phyloP scores from a whole-genome alignment of 2,888 invertebrate species.

The Chrysomela aeneicollis region DNA sequence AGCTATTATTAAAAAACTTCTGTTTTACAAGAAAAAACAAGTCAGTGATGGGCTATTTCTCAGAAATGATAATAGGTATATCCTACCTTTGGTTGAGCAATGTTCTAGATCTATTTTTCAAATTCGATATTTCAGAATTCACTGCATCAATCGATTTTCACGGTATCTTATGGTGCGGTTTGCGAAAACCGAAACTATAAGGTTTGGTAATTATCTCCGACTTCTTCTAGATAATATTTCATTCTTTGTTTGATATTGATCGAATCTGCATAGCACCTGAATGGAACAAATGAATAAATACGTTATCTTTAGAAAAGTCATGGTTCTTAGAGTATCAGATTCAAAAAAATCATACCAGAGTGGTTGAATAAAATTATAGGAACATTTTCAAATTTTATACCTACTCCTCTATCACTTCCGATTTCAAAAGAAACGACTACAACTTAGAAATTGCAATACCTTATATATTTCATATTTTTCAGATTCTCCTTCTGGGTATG shows the following conservation, averaged over 20 bases:
- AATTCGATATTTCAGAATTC: slow-evolving; percentile 25
- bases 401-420: too few relatives aligned
- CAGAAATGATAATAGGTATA: slow-evolving; percentile 41
- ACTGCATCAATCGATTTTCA: slow-evolving; percentile 31
- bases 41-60: slow-evolving; percentile 34
- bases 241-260: slow-evolving; percentile 27
- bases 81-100: slow-evolving; percentile 40
- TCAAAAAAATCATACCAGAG: too few relatives aligned
- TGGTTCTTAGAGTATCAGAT: too few relatives aligned
- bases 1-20: slow-evolving; percentile 45
- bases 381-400: too few relatives aligned
- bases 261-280: slow-evolving; percentile 27
- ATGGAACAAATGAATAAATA: slow-evolving; percentile 6
- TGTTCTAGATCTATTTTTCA: slow-evolving; percentile 37
- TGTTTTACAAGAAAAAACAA: slow-evolving; percentile 38
- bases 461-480: too few relatives aligned
- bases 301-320: too few relatives aligned
- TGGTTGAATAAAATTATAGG: too few relatives aligned
- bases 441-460: too few relatives aligned
- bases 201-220: slow-evolving; percentile 29
- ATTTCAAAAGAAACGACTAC: too few relatives aligned
- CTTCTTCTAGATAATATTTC: slow-evolving; percentile 26
- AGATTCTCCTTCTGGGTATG: too few relatives aligned
- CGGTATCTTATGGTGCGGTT: slow-evolving; percentile 34
- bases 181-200: slow-evolving; percentile 32